Evolutionary conservation across 2,113 vertebrate species (phyloP), one percentile per base, ranked within the genome.

Genomic region (Apistogramma diplotaenia): DNA sequence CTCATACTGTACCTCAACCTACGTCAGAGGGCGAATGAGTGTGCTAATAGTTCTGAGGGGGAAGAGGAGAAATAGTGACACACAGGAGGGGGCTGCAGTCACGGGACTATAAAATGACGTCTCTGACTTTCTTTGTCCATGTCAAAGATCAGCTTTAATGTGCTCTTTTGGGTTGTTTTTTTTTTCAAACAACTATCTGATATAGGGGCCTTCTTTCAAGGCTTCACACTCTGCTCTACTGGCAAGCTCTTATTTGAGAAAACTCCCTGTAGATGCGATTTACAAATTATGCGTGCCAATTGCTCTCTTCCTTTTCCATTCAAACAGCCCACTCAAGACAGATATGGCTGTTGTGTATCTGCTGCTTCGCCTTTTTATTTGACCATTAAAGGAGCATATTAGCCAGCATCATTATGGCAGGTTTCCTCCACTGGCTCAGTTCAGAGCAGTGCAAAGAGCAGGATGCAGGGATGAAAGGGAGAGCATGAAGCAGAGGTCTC

Each of bases 11-110:
- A 72, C 77, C 78, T 83, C 71, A 89, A 90, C 75, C 56, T 92
- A 93, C 93, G 94, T 95, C 95, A 96, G 92, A 93, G 94, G 92
- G 87, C 58, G 65, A 94, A 87, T 94, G 92, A 94, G 85, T 90
- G 84, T 93, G 90, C 94, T 92, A 89, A 90, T 82, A 85, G 83
- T 89, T 85, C 37, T 19, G 43, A 54, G 75, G 85, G 77, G 85
- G 74, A 21, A 74, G 31, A 77, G 70, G 60, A 74, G 88, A 92
- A 92, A 93, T 85, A 89, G 85, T 90, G 93, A 94, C 92, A 93
- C 92, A 93, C 87, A 74, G 76, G 51, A 85, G 85, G 91, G 86
- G 93, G 87, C 62, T 76, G 89, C 65, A 74, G 83, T 92, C 91
- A 92, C 88, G 90, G 88, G 35, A 92, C 84, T 91, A 94, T 94